Evolutionary conservation across 2,797 vertebrate species (phyloP).

Genomic region (Notoglanidium macrostoma): DNA sequence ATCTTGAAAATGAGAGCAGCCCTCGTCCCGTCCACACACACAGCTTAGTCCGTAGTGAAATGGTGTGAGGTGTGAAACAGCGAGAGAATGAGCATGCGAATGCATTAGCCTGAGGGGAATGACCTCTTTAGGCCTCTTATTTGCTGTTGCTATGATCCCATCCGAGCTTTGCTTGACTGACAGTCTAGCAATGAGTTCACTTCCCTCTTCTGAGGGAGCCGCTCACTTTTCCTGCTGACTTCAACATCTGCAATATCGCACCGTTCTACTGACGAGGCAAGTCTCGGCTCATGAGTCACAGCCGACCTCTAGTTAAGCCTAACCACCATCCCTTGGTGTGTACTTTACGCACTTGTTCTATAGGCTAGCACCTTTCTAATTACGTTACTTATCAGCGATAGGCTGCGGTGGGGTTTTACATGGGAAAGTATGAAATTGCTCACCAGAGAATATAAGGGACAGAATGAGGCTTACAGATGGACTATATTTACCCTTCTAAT

Average conservation of each 20-base stretch:
- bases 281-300: slow-evolving; percentile 7
- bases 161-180: slow-evolving; percentile 56
- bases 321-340: background rate
- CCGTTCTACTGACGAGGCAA: background rate
- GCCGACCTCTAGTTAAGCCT: slow-evolving; percentile 19
- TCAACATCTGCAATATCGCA: slow-evolving; percentile 27
- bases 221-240: slow-evolving; percentile 33
- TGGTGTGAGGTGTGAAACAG: slow-evolving; percentile 50
- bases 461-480: slow-evolving; percentile 32
- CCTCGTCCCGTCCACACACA: slow-evolving; percentile 58
- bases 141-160: slow-evolving; percentile 56
- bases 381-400: slow-evolving; percentile 20
- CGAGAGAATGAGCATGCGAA: slow-evolving; percentile 15
- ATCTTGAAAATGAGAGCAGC: slow-evolving; percentile 62
- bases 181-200: slow-evolving; percentile 40
- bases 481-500: slow-evolving; percentile 49
- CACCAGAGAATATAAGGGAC: slow-evolving; percentile 33
- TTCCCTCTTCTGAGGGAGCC: background rate
- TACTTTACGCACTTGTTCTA: background rate
- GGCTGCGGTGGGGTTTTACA: slow-evolving; percentile 20
- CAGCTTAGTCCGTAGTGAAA: slow-evolving; percentile 53
- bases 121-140: slow-evolving; percentile 53
- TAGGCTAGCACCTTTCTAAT: slow-evolving; percentile 29
- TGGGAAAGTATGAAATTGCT: slow-evolving; percentile 21
- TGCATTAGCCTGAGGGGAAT: slow-evolving; percentile 54